Base-by-base conservation (phyloP, 2,113 vertebrate species). In the Perognathus longimembris region DNA sequence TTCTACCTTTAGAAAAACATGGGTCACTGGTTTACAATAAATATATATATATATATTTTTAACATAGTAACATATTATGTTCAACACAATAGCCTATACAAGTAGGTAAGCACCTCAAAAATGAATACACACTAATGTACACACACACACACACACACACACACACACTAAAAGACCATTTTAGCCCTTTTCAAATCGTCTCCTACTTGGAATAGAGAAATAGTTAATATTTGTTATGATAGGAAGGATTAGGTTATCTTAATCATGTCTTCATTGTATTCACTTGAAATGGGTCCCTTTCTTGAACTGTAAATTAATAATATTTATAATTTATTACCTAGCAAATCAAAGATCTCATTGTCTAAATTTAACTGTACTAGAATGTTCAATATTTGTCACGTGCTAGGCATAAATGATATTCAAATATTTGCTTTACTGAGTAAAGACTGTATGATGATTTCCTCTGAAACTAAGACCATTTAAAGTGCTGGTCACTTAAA, bases 371-470 rank as follows among this genome's bases (percentile, higher is more conserved):
- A 66, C 15, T 67, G 6, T 17, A 45, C 90, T 59, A 40, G 38
- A 36, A 28, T 86, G 67, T n/a, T 89, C 40, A 63, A 12, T 67
- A 69, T 84, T 69, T 92, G 22, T 34, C 9, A 6, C 70, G 20
- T 69, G 14, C 64, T 70, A 80, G 75, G 50, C 8, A 64, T 81
- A 17, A 28, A 26, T 85, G 24, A 83, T 66, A 78, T 34, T 78
- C 63, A 91, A 12, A 74, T 82, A 85, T 84, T 64, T 66, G 54
- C 66, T 90, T 64, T 66, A 61, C 66, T 92, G 32, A 73, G 22
- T 50, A n/a, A 88, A 85, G 36, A 64, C 40, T 54, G 1, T 20
- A 2, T 69, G 30, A 40, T 66, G 7, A 70, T 83, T 91, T 93
- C 57, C 54, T 82, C 26, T 71, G 50, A 38, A 91, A 64, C 26